Base-by-base conservation (phyloP, 2,888 invertebrate genomes). In the Diaphora mendica region DNA sequence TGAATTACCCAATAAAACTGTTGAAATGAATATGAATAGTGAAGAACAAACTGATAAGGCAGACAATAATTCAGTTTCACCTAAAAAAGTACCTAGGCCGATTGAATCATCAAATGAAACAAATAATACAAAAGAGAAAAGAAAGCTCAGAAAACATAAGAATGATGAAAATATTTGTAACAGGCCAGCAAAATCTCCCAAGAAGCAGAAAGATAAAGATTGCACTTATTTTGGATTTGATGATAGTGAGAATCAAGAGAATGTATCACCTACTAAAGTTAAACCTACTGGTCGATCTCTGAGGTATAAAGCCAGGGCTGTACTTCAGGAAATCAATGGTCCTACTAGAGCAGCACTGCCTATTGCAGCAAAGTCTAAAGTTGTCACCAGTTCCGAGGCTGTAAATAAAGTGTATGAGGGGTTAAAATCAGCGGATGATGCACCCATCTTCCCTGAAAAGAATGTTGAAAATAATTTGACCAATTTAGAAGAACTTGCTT, bases 161-260 rank as follows among this genome's bases (percentile, higher is more conserved):
- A 82, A 87, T 75, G 55, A 81, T 77, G 71, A 84, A 83, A 71
- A 87, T 33, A 81, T 79, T 30, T 75, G 71, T 66, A 67, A 77
- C 65, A 73, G 75, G 68, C 82, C 85, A 44, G 66, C 74, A 23
- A 85, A 88, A 72, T 84, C 86, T 20, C 81, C 83, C 67, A 71
- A 75, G 8, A 86, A 86, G 68, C 80, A 86, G 33, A 87, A 89
- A 64, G 82, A 91, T 59, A 90, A 90, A 71, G 86, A 92, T 77
- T 77, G 85, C 3, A 93, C 93, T 77, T 95, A 89, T 78, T 96
- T 96, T 85, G 96, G 96, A 2, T 96, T 96, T 90, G 94, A 96
- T 88, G 94, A 95, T 20, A 93, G 87, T 79, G 92, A 92, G 44
- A 87, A 87, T 78, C 78, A 81, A 68, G 92, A 96, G 75, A 96